These are phyloP conservation scores for Rhadinocentrus ornatus DNA, from an alignment of 2,797 vertebrate species.

Conservation along the genomic window DNA sequence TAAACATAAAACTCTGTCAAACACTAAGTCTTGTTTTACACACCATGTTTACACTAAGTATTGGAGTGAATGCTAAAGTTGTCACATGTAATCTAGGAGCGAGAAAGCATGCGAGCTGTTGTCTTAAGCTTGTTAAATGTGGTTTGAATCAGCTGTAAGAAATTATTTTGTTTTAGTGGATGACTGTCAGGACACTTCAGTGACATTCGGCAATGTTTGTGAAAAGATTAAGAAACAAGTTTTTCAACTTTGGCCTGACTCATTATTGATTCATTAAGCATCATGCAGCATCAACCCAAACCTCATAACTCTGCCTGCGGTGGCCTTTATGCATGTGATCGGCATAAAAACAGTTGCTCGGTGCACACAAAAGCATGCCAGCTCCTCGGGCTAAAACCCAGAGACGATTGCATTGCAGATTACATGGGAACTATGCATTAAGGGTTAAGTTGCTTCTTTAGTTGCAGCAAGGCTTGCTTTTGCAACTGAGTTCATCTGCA, in stretches of 20 bases:
- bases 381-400: constrained; percentile 8
- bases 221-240: constrained; percentile 41
- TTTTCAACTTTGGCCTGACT: constrained; percentile 42
- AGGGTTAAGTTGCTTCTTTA: constrained; percentile 11
- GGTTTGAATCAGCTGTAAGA: constrained; percentile 31
- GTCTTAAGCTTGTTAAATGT: constrained; percentile 43
- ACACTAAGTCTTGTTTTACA: constrained; percentile 15
- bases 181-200: constrained; percentile 27
- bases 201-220: constrained; percentile 35
- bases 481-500: constrained; percentile 9
- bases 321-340: constrained; percentile 47
- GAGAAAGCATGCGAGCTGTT: constrained; percentile 54
- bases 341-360: constrained; percentile 35
- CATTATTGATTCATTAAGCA: constrained; percentile 61
- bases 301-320: constrained; percentile 46
- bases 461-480: constrained; percentile 13
- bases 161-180: constrained; percentile 30
- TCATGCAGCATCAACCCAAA: constrained; percentile 49
- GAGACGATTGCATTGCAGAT: neutral
- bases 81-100: constrained; percentile 62
- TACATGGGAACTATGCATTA: neutral
- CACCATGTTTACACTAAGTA: constrained; percentile 38
- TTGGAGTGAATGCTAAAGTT: constrained; percentile 38
- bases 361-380: constrained; percentile 9
- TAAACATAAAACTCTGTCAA: neutral